Conservation (phyloP, 2,113 vertebrate genomes). For the Actinemys pallida region DNA sequence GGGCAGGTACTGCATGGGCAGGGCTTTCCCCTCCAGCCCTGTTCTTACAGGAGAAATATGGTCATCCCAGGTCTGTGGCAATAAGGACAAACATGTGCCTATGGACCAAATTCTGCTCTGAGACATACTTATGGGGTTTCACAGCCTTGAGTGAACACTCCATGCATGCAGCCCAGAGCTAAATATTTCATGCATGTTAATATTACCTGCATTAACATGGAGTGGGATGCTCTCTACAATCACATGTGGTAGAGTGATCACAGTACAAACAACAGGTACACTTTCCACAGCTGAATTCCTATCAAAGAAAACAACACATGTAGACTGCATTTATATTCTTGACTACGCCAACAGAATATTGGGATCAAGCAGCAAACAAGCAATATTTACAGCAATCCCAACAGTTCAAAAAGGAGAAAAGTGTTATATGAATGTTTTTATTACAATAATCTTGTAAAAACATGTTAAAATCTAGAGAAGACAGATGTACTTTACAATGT, state of each 20-base stretch:
- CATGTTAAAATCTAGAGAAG: not conserved
- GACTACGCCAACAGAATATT: not conserved
- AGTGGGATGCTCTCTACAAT: constrained; percentile 92
- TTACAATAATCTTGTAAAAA: not conserved
- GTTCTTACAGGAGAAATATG: not conserved
- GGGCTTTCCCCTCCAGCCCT: not conserved
- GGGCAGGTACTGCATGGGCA: not conserved
- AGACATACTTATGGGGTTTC: not conserved
- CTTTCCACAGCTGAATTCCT: constrained; percentile 84
- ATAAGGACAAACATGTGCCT: not conserved
- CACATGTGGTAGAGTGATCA: constrained; percentile 90
- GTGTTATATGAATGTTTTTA: not conserved
- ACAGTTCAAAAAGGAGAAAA: not conserved
- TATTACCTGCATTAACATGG: constrained; percentile 92
- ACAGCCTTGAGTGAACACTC: not conserved
- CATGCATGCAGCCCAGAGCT: not conserved
- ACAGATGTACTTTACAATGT: not conserved
- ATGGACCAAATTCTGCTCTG: not conserved
- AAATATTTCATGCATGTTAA: not conserved
- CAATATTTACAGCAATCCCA: not conserved
- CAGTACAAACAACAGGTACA: constrained; percentile 86
- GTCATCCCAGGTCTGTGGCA: not conserved
- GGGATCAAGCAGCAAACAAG: not conserved
- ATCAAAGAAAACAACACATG: not conserved
- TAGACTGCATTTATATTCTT: not conserved